Percentiles rank a stretch among this genome's conserved stretches.
These are phyloP conservation scores for Drosophila nikananu DNA, from an alignment of 1,140 invertebrate genomes.

Conservation along the genomic window DNA sequence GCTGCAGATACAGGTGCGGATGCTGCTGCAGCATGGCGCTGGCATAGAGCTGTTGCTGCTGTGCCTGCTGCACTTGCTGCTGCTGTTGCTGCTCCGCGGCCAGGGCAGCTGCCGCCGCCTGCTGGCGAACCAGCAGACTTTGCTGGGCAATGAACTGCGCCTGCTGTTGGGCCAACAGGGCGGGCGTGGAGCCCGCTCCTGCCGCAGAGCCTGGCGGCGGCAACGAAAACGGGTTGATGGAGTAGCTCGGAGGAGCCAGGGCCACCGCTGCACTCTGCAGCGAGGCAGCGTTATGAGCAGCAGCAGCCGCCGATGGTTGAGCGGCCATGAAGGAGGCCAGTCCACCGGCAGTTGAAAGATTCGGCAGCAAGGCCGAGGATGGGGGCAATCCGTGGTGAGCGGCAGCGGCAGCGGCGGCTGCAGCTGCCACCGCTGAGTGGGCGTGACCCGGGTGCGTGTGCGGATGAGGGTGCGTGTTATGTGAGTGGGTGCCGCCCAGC, in stretches of 20 bases:
- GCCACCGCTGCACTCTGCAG: conserved; percentile 48
- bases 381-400: conserved; percentile 66
- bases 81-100: conserved; percentile 76
- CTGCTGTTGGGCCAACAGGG: conserved; percentile 79
- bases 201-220: conserved; percentile 50
- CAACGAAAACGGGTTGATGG: conserved; percentile 63
- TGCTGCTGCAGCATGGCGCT: conserved; percentile 73
- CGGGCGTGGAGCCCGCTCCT: conserved; percentile 60
- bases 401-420: conserved; percentile 24
- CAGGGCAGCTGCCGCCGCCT: conserved; percentile 73
- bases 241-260: conserved; percentile 49
- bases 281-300: conserved; percentile 46
- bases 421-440: conserved; percentile 32
- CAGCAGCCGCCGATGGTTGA: conserved; percentile 18
- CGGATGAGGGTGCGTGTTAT: conserved; percentile 54
- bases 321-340: conserved; percentile 33
- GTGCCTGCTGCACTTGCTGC: conserved; percentile 63
- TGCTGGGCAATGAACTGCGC: conserved; percentile 85
- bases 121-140: conserved; percentile 77
- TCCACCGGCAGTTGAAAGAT: conserved; percentile 49
- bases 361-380: conserved; percentile 46
- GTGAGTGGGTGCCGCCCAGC: conserved; percentile 72
- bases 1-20: conserved; percentile 67
- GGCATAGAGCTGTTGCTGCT: conserved; percentile 71
- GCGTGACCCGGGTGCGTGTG: conserved; percentile 49